phyloP scores from a whole-genome alignment of 2,113 vertebrate genomes.

The Pachycephala philippinensis region DNA sequence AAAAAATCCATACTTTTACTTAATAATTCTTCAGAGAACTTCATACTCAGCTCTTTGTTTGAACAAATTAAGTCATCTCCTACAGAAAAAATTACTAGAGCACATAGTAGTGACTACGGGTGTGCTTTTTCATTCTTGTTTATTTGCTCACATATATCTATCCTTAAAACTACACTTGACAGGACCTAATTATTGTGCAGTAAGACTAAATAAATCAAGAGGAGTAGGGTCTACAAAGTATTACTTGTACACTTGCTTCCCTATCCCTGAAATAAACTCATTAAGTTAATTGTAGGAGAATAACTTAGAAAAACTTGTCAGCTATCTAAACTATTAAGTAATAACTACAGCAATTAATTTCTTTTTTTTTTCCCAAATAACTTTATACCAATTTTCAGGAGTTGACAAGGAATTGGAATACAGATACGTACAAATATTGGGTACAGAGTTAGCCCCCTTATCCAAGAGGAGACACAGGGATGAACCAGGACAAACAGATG shows the following conservation, averaged over 20 bases:
- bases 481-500: background rate
- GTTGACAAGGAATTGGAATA: background rate
- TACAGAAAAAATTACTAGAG: background rate
- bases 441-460: background rate
- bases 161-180: background rate
- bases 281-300: background rate
- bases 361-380: background rate
- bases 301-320: background rate
- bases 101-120: background rate
- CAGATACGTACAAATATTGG: background rate
- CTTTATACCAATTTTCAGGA: background rate
- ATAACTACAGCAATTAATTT: accelerated
- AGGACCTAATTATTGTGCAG: background rate
- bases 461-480: background rate
- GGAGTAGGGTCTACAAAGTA: background rate
- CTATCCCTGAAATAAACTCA: background rate
- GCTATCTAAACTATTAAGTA: background rate
- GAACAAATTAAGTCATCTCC: background rate
- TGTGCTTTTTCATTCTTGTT: background rate
- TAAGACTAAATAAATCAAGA: background rate
- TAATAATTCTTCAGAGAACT: background rate
- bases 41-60: background rate
- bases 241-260: background rate
- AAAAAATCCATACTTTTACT: background rate
- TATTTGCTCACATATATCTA: background rate